Evolutionary conservation across 2,888 invertebrate genomes (phyloP), one percentile per base, ranked within the genome.

Genomic region (Hemithea aestivaria): DNA sequence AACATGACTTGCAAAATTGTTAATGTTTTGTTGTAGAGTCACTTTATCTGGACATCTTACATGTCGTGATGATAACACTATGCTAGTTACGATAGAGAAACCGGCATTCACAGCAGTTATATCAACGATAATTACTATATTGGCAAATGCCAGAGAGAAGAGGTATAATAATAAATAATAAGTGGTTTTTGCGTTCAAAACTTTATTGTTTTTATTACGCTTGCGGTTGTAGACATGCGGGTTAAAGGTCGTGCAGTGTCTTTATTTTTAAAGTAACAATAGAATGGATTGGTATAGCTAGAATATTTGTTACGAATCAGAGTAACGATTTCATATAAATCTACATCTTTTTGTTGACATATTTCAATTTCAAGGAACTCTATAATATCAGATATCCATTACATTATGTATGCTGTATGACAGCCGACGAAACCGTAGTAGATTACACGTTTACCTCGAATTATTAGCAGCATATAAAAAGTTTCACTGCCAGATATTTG

Each of bases 401-500:
- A n/a, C n/a, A n/a, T n/a, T n/a, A n/a, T n/a, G n/a, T n/a, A n/a
- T n/a, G n/a, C n/a, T n/a, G n/a, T n/a, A n/a, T n/a, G n/a, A n/a
- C n/a, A n/a, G n/a, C n/a, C n/a, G n/a, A n/a, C n/a, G n/a, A n/a
- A n/a, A n/a, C n/a, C n/a, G n/a, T n/a, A n/a, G n/a, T n/a, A n/a
- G n/a, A n/a, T n/a, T n/a, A 26, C 21, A 22, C 10, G n/a, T 23
- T 27, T 20, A 32, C 11, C 22, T 8, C 10, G 10, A 31, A 31
- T 26, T 21, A 26, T 12, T 20, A 7, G 24, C 6, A 7, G 30
- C 28, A 7, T 20, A 8, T 9, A 24, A 28, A 22, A 12, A 34
- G 53, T 58, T 62, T 57, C 56, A n/a, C n/a, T 51, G 44, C 50
- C 45, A 57, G 73, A 64, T 58, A 81, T 72, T 66, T 62, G 74